Percentiles rank a stretch among this genome's conserved stretches.
Conservation (phyloP, 2,113 vertebrate species). For the Marmota monax region DNA sequence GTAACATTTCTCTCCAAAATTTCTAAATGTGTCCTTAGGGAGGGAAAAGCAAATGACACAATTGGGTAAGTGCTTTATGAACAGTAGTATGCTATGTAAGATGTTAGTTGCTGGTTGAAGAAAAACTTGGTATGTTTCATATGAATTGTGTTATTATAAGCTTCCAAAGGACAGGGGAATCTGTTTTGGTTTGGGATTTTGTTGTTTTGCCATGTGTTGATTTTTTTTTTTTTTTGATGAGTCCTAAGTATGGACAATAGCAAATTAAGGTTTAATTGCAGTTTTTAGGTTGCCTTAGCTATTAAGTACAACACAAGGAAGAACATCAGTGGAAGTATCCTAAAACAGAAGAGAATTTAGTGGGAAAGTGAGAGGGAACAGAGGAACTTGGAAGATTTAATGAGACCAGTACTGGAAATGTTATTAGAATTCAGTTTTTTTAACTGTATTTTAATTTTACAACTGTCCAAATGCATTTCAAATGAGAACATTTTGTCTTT, state of each 20-base stretch:
- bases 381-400: constrained; percentile 17
- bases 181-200: not conserved
- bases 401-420: not conserved
- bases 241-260: constrained; percentile 13
- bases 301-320: not conserved
- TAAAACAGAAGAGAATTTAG: not conserved
- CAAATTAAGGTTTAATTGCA: constrained; percentile 53
- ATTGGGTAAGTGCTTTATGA: constrained; percentile 13
- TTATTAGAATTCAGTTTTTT: constrained; percentile 39
- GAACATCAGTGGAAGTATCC: not conserved
- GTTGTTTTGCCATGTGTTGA: constrained; percentile 19
- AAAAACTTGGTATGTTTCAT: not conserved
- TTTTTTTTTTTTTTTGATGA: not conserved
- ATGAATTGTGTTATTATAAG: not conserved
- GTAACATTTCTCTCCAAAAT: not conserved
- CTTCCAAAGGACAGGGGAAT: constrained; percentile 8
- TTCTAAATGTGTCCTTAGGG: constrained; percentile 27
- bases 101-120: constrained; percentile 22
- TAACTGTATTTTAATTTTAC: constrained; percentile 45
- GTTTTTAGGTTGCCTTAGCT: constrained; percentile 62
- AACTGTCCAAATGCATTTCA: constrained; percentile 54
- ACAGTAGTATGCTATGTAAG: not conserved
- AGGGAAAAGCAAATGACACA: not conserved
- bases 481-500: constrained; percentile 55
- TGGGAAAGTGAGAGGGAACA: not conserved